Evolutionary conservation across 1,140 invertebrate genomes (phyloP), one percentile per base, ranked within the genome.

Genomic region (Colletes latitarsis): DNA sequence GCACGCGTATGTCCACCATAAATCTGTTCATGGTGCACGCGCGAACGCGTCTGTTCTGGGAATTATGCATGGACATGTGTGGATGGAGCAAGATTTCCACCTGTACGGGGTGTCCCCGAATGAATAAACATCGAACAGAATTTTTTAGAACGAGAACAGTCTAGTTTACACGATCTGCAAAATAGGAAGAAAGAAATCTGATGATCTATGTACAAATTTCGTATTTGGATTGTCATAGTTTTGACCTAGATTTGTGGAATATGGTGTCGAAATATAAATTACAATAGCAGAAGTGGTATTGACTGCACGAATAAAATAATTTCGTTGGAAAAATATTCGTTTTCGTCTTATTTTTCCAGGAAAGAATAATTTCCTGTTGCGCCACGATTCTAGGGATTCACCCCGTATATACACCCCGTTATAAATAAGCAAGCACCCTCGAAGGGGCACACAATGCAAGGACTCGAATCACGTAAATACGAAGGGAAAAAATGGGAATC

Each of bases 401-500:
- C 21, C 53, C 39, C n/a, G 15, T 46, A 9, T 19, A 41, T 39
- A 17, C 4, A 9, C 5, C 5, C 30, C 30, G 17, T 52, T 55
- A 49, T 41, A 60, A 77, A 58, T 55, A 46, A 43, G n/a, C 41
- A 52, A 17, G 53, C 15, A 12, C 4, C 21, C 9, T 5, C n/a
- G 57, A 58, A 58, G 6, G 57, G 9, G 15, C 2, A 21, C 3
- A 17, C 17, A 30, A 19, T 9, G 68, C 4, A 17, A 43, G 17
- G 39, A 41, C 21, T n/a, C 6, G 46, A 41, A 64, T 60, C 63
- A 14, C 62, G 71, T 68, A 76, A 62, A 68, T 62, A 52, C 43
- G 43, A 19, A 41, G 19, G 57, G 3, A 62, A 60, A 43, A 74
- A 57, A 52, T 21, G 21, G 55, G n/a, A 53, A 84, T 77, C 72